Conservation (phyloP, 2,113 vertebrate species). For the Anthoscopus minutus region DNA sequence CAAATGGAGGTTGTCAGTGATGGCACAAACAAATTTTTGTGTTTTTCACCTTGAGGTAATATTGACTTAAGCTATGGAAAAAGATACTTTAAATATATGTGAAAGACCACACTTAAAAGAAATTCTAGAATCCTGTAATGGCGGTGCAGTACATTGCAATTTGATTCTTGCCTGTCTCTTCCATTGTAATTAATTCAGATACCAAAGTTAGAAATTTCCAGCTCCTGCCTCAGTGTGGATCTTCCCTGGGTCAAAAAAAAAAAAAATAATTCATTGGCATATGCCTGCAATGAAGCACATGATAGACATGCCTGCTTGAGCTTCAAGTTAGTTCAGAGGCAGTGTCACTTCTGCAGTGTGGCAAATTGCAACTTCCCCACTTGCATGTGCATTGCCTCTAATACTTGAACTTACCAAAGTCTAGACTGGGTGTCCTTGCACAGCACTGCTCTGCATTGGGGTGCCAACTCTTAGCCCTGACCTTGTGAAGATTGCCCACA, state of each 20-base stretch:
- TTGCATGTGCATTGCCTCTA: fast-evolving
- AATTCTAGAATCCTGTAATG: neutral
- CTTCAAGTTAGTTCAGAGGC: neutral
- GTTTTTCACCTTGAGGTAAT: neutral
- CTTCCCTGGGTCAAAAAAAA: neutral
- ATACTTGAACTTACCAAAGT: neutral
- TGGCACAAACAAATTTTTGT: neutral
- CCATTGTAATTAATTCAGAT: neutral
- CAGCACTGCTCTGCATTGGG: neutral
- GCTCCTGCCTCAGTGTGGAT: neutral
- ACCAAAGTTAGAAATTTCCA: neutral
- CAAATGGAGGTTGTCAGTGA: neutral
- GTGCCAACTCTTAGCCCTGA: neutral
- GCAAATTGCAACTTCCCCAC: neutral
- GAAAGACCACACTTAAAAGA: neutral
- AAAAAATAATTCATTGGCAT: neutral
- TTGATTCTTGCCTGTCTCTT: neutral
- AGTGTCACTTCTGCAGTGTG: neutral
- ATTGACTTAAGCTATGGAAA: neutral
- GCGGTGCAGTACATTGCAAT: fast-evolving
- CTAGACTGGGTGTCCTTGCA: too few relatives aligned
- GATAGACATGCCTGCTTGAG: fast-evolving
- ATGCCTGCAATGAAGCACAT: neutral
- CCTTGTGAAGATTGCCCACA: neutral
- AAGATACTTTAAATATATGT: neutral